phyloP scores from a whole-genome alignment of 2,113 vertebrate species.

The Peromyscus polionotus region DNA sequence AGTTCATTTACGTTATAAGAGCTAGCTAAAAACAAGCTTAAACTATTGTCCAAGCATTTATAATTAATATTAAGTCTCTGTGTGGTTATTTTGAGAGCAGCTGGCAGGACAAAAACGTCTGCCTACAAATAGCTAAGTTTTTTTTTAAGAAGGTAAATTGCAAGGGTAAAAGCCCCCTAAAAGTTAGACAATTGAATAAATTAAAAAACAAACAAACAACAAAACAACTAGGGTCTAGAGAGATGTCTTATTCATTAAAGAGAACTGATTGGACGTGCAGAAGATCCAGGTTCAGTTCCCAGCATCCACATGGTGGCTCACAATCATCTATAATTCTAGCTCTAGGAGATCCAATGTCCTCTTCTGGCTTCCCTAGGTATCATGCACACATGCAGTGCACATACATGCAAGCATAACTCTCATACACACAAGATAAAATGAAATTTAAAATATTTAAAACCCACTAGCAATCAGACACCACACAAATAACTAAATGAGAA shows the following conservation, averaged over 20 bases:
- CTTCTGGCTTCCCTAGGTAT: not conserved
- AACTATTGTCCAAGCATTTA: too few species aligned
- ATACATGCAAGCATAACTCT: not conserved
- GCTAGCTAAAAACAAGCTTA: too few species aligned
- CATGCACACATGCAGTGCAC: not conserved
- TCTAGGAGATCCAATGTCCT: not conserved
- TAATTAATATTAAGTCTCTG: too few species aligned
- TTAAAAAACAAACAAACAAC: not conserved
- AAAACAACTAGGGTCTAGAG: not conserved
- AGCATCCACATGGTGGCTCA: not conserved
- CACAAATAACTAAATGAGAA: not conserved
- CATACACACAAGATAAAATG: not conserved
- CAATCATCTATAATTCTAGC: not conserved
- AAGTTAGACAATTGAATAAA: not conserved
- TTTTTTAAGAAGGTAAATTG: not conserved
- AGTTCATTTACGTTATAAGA: too few species aligned
- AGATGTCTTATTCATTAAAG: not conserved
- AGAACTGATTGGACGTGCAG: not conserved
- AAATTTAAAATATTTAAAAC: not conserved
- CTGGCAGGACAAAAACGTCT: too few species aligned
- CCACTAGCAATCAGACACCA: not conserved
- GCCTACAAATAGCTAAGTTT: not conserved
- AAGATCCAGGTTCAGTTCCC: too few species aligned
- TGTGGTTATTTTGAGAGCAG: too few species aligned
- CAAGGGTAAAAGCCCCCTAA: not conserved